A percentile compares a stretch with the other conserved stretches of the same genome.
These are phyloP conservation scores for Zaprionus africanus DNA, from an alignment of 1,140 invertebrate genomes.

Conservation along the genomic window DNA sequence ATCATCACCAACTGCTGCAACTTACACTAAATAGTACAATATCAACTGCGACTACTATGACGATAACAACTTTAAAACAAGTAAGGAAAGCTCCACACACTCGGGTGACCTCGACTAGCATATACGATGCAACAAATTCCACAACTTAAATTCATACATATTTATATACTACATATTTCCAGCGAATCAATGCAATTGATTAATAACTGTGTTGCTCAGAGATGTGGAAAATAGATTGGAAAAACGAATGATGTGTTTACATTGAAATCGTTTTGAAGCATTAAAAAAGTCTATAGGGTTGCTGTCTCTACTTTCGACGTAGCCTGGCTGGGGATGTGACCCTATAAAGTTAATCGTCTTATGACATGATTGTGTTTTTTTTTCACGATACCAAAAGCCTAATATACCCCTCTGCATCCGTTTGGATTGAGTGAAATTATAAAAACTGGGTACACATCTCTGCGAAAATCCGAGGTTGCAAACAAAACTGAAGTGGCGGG, in stretches of 20 bases:
- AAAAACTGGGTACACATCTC: conserved; percentile 61
- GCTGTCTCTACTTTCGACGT: background rate
- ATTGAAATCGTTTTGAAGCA: background rate
- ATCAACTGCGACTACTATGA: background rate
- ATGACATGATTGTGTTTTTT: background rate
- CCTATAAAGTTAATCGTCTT: no score
- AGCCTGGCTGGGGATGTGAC: background rate
- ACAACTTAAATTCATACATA: no score
- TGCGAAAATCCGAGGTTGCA: conserved; percentile 53
- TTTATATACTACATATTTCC: no score
- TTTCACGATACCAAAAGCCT: background rate
- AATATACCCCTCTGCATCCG: background rate
- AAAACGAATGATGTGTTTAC: background rate
- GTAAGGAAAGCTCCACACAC: conserved; percentile 1
- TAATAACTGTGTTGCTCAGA: background rate
- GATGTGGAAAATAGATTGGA: background rate
- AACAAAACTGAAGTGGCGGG: conserved; percentile 82
- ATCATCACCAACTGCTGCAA: background rate
- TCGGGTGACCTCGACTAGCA: background rate
- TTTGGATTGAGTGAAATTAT: conserved; percentile 4
- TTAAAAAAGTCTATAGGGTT: background rate
- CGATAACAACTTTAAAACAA: conserved; percentile 2
- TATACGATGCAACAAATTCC: background rate
- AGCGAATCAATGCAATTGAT: background rate
- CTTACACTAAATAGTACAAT: background rate